Evolutionary conservation across 92 coral and sea anemone species (phyloP).

Genomic region (Epizoanthus illoricatus): DNA sequence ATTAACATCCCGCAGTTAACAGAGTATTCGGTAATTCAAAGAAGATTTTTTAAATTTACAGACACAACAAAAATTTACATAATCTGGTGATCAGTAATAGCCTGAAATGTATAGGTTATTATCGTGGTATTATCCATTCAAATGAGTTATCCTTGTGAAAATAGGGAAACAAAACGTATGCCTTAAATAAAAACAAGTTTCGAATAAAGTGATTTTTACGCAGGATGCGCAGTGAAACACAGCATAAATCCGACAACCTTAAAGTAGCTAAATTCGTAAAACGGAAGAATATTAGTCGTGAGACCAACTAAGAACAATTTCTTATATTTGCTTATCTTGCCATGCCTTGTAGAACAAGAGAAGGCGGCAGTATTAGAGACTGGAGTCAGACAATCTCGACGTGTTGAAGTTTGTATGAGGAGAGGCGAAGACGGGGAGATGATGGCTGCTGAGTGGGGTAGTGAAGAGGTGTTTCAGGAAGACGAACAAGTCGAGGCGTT

Average conservation of each 20-base stretch:
- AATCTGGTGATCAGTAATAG: no score
- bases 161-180: no score
- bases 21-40: no score
- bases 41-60: no score
- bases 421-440: slow-evolving; percentile 24
- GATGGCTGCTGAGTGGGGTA: slow-evolving; percentile 15
- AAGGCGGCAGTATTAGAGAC: slow-evolving; percentile 22
- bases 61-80: no score
- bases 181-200: no score
- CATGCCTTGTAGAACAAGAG: slow-evolving; percentile 25
- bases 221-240: neutral
- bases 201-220: neutral
- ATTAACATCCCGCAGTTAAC: no score
- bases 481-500: slow-evolving; percentile 6
- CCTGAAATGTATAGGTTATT: no score
- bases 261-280: neutral
- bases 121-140: no score
- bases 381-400: neutral
- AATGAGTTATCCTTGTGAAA: no score
- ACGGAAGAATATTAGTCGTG: neutral
- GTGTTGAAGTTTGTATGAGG: neutral
- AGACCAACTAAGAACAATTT: neutral
- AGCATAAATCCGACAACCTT: neutral
- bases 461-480: slow-evolving; percentile 20
- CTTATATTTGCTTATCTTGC: neutral